Percentiles rank a stretch among this genome's conserved stretches.
Evolutionary conservation across 2,888 invertebrate genomes (phyloP).

Genomic region (Oconnorella tubifera): DNA sequence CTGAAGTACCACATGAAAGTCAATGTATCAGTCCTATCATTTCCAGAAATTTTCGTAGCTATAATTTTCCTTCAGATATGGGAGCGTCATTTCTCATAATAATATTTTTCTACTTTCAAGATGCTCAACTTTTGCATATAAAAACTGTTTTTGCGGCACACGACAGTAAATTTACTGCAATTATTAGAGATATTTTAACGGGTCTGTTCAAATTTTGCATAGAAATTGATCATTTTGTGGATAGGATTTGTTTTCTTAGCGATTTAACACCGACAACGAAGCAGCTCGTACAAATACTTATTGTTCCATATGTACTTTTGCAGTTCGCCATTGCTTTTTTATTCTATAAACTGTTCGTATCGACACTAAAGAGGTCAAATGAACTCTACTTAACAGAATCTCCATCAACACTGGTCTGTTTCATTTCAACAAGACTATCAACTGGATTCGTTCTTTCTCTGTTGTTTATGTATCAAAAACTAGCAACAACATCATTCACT

Average conservation of each 20-base stretch:
- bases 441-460: constrained; percentile 35
- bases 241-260: constrained; percentile 30
- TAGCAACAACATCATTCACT: constrained; percentile 35
- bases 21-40: no score
- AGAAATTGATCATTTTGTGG: constrained; percentile 33
- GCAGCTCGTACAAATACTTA: constrained; percentile 21
- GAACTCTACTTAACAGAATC: no score
- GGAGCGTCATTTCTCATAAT: constrained; percentile 36
- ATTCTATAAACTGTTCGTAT: constrained; percentile 16
- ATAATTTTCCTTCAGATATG: constrained; percentile 20
- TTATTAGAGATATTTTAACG: constrained; percentile 27
- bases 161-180: constrained; percentile 22
- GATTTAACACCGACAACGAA: constrained; percentile 24
- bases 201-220: constrained; percentile 33
- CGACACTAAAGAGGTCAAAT: no score
- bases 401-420: no score
- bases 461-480: constrained; percentile 36
- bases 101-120: constrained; percentile 37
- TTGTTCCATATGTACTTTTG: constrained; percentile 31
- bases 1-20: no score
- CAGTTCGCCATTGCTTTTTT: constrained; percentile 29
- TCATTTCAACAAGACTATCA: constrained; percentile 27
- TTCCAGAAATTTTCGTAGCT: no score
- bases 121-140: constrained; percentile 31
- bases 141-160: constrained; percentile 26